Evolutionary conservation across 2,113 vertebrate species (phyloP), one percentile per base, ranked within the genome.

Genomic region (Equus quagga): DNA sequence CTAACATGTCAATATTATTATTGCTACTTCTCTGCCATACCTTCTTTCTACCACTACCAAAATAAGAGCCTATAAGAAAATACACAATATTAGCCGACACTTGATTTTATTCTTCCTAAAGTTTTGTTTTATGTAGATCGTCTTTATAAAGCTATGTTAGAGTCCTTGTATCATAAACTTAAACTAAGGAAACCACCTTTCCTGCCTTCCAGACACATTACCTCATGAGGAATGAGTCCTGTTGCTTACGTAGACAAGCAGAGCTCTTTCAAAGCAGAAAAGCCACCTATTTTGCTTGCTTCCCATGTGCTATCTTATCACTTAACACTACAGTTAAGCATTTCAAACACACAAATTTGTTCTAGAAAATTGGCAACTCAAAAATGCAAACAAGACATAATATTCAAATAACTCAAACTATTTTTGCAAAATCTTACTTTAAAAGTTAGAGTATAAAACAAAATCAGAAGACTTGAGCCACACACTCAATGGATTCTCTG

Each of bases 371-470:
- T 89, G 44, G 26, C 36, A 87, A 81, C 60, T 94, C 72, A 70
- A 94, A 97, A 96, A 70, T 65, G 92, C 18, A 78, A 90, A 65
- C 28, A 89, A 91, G 26, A 15, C 58, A 36, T 0, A 26, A 3
- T 36, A 88, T 94, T 97, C 76, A 86, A 82, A 60, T 49, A 82
- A 62, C 21, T 12, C 49, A 76, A 97, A 94, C 28, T 78, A 89
- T 41, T 94, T 96, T 95, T 78, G 2, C 3, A 14, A 54, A 54
- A 96, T 49, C 17, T 24, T 92, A 2, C 26, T 94, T 80, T 75
- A 75, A 87, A 97, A 19, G 33, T 60, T 82, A 67, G 11, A 78
- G 6, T 41, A 41, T 41, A 28, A 60, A 65, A 78, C 36, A 76
- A 10, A 81, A 31, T 44, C 2, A 69, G 33, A 94, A 21, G 0